Evolutionary conservation across 2,797 vertebrate genomes (phyloP).

Genomic region (Rhodeus uyekii): DNA sequence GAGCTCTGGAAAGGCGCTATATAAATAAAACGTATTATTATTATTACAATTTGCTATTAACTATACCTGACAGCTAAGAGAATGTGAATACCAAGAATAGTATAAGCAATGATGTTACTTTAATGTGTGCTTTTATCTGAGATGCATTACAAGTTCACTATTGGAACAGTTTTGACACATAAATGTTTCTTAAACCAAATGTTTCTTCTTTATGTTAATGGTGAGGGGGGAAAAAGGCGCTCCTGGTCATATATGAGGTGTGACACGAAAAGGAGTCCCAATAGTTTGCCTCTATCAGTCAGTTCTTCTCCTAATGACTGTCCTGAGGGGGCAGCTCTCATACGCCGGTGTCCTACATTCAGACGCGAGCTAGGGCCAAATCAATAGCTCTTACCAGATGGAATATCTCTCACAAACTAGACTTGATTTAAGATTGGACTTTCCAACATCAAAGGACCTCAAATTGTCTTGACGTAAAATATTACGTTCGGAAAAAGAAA

Average conservation of each 20-base stretch:
- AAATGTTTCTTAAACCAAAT: background rate
- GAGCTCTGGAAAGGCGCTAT: no score
- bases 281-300: slow-evolving; percentile 4
- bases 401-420: slow-evolving; percentile 27
- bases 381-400: slow-evolving; percentile 34
- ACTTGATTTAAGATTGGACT: slow-evolving; percentile 28
- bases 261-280: background rate
- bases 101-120: background rate
- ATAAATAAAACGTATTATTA: no score
- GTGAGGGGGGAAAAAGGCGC: no score
- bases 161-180: background rate
- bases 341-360: slow-evolving; percentile 18
- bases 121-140: background rate
- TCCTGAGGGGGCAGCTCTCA: slow-evolving; percentile 6
- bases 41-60: no score
- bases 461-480: background rate
- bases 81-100: background rate
- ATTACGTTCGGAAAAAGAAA: slow-evolving; percentile 22
- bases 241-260: slow-evolving; percentile 8
- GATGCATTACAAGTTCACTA: background rate
- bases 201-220: no score
- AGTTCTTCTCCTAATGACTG: slow-evolving; percentile 12
- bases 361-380: slow-evolving; percentile 3
- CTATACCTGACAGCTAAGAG: background rate
- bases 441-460: background rate